Conservation (phyloP, 2,888 invertebrate genomes). For the Parasteatoda lunata region DNA sequence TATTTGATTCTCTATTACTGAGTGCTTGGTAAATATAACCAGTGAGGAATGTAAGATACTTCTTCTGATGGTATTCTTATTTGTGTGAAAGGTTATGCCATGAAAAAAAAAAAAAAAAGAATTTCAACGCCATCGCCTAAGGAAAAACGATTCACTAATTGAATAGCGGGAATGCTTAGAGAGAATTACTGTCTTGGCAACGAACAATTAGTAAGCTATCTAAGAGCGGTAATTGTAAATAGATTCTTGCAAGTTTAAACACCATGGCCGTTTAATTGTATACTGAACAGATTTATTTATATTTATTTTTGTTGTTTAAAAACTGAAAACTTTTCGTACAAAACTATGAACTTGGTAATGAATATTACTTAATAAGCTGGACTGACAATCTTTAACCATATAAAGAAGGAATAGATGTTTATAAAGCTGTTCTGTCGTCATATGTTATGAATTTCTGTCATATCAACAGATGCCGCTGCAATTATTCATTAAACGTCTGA, state of each 20-base stretch:
- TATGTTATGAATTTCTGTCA: too few species aligned
- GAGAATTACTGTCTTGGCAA: not conserved
- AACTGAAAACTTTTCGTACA: too few species aligned
- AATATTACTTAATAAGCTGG: too few species aligned
- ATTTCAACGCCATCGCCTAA: constrained; percentile 25
- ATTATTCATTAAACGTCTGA: too few species aligned
- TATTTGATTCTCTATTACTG: constrained; percentile 10
- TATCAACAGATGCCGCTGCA: too few species aligned
- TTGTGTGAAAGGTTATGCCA: not conserved
- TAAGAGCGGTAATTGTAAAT: not conserved
- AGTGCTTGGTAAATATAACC: constrained; percentile 49
- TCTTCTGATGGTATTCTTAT: not conserved
- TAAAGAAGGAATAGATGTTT: too few species aligned
- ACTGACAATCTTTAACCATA: too few species aligned
- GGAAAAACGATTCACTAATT: constrained; percentile 14
- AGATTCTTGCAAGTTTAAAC: not conserved
- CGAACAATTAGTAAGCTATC: not conserved
- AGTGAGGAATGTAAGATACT: constrained; percentile 14
- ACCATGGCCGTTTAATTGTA: not conserved
- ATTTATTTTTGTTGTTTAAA: not conserved
- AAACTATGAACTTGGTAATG: too few species aligned
- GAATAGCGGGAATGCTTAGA: constrained; percentile 16
- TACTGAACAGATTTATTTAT: not conserved
- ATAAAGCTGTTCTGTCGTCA: too few species aligned
- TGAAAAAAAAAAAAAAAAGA: constrained; percentile 35